phyloP scores from a whole-genome alignment of 2,888 invertebrate species.

The Ochropacha duplaris region DNA sequence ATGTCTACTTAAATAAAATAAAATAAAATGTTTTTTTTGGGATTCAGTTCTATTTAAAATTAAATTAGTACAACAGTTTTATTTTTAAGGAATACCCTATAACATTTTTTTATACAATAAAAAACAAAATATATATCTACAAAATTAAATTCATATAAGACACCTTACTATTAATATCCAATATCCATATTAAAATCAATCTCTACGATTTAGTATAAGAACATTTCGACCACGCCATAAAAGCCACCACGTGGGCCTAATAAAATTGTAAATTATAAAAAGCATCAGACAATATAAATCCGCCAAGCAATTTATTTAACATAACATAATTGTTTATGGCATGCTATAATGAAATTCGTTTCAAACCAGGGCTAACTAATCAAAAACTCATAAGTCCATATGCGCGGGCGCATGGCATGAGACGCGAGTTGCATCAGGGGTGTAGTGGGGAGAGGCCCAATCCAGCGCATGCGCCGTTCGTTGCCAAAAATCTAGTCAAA shows the following conservation, averaged over 20 bases:
- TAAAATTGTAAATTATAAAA: background rate
- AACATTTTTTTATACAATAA: too few relatives aligned
- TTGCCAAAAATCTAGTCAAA: slow-evolving; percentile 83
- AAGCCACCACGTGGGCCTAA: background rate
- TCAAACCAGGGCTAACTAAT: slow-evolving; percentile 51
- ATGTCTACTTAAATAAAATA: too few relatives aligned
- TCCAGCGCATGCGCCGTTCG: slow-evolving; percentile 39
- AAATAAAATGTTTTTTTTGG: too few relatives aligned
- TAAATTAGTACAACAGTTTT: too few relatives aligned
- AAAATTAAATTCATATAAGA: too few relatives aligned
- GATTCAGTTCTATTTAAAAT: too few relatives aligned
- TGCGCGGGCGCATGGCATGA: slow-evolving; percentile 34
- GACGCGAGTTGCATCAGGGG: slow-evolving; percentile 22
- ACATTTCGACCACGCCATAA: too few relatives aligned
- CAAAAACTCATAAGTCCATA: slow-evolving; percentile 60
- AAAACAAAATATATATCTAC: too few relatives aligned
- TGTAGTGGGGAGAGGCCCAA: slow-evolving; percentile 26
- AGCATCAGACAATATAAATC: background rate
- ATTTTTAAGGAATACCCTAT: too few relatives aligned
- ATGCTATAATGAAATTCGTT: slow-evolving; percentile 9
- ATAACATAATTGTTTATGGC: background rate
- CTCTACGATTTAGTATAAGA: too few relatives aligned
- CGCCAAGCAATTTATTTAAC: background rate
- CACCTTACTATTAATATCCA: too few relatives aligned
- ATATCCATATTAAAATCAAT: too few relatives aligned